Evolutionary conservation across 2,888 invertebrate species (phyloP).

Genomic region (Baronia brevicornis): DNA sequence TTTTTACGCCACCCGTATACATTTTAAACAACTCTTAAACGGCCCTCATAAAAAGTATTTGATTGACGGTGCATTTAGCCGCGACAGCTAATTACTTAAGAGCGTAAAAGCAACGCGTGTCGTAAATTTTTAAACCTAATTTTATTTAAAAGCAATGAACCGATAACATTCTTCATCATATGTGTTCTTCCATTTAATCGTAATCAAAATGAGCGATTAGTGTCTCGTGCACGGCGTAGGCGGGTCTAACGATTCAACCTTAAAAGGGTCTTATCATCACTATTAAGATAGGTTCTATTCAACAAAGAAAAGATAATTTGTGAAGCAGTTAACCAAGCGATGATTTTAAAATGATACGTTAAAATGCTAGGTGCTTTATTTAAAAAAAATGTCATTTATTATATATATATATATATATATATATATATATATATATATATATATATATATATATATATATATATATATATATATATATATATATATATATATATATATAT

Average conservation of each 20-base stretch:
- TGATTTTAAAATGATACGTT: constrained; percentile 5
- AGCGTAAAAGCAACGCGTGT: constrained; percentile 17
- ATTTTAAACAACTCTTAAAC: constrained; percentile 2
- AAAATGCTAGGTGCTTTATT: constrained; percentile 2
- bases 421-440: no score
- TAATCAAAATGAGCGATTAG: constrained; percentile 68
- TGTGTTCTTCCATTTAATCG: constrained; percentile 59
- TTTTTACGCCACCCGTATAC: no score
- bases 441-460: no score
- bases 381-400: constrained; percentile 4
- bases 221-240: constrained; percentile 50
- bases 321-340: constrained; percentile 4
- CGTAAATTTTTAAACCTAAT: constrained; percentile 45
- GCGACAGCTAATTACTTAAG: constrained; percentile 16
- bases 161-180: constrained; percentile 54
- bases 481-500: no score
- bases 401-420: no score
- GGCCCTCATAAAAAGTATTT: constrained; percentile 11
- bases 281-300: constrained; percentile 14
- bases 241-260: constrained; percentile 42
- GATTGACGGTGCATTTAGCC: constrained; percentile 16
- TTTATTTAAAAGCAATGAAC: constrained; percentile 56
- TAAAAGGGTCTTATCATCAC: constrained; percentile 19
- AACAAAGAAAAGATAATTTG: constrained; percentile 13
- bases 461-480: no score